Conservation (phyloP, 2,113 vertebrate species). For the Hirundichthys speculiger region DNA sequence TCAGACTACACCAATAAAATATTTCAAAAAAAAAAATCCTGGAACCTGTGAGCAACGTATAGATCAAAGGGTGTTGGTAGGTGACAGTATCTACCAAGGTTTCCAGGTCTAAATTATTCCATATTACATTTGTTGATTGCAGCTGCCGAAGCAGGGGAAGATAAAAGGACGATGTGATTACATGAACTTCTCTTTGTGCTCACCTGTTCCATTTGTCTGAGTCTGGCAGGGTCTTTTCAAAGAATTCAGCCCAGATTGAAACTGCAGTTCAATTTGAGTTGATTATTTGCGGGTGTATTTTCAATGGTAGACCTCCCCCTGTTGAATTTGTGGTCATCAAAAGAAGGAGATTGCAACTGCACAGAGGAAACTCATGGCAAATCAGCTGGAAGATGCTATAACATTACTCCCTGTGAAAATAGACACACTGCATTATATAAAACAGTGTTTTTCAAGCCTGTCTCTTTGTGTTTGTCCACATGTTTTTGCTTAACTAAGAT, state of each 20-base stretch:
- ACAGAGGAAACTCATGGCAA: slow-evolving; percentile 16
- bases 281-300: slow-evolving; percentile 50
- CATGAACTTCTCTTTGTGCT: slow-evolving; percentile 33
- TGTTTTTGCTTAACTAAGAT: too few relatives aligned
- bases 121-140: slow-evolving; percentile 18
- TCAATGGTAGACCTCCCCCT: background rate
- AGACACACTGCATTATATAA: too few relatives aligned
- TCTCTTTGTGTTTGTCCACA: too few relatives aligned
- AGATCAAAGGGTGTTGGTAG: too few relatives aligned
- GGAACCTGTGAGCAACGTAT: too few relatives aligned
- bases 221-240: slow-evolving; percentile 46
- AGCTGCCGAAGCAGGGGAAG: slow-evolving; percentile 15
- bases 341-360: slow-evolving; percentile 23
- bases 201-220: slow-evolving; percentile 29
- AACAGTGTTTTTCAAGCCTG: too few relatives aligned
- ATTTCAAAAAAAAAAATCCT: too few relatives aligned
- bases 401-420: too few relatives aligned
- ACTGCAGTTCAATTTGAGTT: slow-evolving; percentile 17
- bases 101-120: slow-evolving; percentile 8
- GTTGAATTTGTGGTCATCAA: slow-evolving; percentile 18
- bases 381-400: slow-evolving; percentile 34
- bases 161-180: slow-evolving; percentile 52
- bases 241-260: slow-evolving; percentile 43
- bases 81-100: slow-evolving; percentile 4
- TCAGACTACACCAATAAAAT: too few relatives aligned